These are phyloP conservation scores for Zaprionus lineosus DNA, from an alignment of 2,888 invertebrate genomes.

Conservation along the genomic window DNA sequence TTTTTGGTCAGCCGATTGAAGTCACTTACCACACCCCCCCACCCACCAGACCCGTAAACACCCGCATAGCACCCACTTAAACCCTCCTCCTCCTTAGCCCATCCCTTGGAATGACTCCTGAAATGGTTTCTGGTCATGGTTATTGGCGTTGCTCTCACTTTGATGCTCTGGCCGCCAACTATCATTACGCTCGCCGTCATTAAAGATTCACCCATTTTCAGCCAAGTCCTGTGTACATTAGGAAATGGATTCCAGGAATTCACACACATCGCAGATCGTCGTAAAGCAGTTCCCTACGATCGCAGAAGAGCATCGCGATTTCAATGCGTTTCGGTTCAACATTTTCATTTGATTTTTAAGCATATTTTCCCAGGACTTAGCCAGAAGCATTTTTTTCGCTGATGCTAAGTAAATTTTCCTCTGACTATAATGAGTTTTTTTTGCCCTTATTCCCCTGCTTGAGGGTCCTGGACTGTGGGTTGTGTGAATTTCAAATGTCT, in stretches of 20 bases:
- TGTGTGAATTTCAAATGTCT: constrained; percentile 20
- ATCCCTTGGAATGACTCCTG: no score
- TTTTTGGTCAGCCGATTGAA: constrained; percentile 51
- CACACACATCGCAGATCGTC: no score
- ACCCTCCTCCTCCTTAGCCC: no score
- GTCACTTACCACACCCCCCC: constrained; percentile 4
- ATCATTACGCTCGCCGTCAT: constrained; percentile 53
- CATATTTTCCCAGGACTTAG: no score
- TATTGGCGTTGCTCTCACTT: constrained; percentile 50
- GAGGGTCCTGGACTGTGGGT: background rate
- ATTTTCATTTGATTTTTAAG: background rate
- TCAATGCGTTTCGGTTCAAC: no score
- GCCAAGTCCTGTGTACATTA: no score
- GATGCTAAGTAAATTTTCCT: constrained; percentile 6
- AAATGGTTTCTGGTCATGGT: constrained; percentile 38
- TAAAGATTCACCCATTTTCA: constrained; percentile 25
- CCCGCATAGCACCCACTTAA: no score
- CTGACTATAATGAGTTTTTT: constrained; percentile 18
- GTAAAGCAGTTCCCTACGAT: no score
- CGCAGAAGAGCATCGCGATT: no score
- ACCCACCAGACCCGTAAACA: no score
- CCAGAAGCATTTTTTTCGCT: no score
- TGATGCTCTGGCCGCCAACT: constrained; percentile 45
- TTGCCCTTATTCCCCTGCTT: constrained; percentile 8
- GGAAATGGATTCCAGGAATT: no score